A percentile compares a stretch with the other conserved stretches of the same genome.
phyloP scores from a whole-genome alignment of 1,140 invertebrate species.

The Trigoniulus corallinus region DNA sequence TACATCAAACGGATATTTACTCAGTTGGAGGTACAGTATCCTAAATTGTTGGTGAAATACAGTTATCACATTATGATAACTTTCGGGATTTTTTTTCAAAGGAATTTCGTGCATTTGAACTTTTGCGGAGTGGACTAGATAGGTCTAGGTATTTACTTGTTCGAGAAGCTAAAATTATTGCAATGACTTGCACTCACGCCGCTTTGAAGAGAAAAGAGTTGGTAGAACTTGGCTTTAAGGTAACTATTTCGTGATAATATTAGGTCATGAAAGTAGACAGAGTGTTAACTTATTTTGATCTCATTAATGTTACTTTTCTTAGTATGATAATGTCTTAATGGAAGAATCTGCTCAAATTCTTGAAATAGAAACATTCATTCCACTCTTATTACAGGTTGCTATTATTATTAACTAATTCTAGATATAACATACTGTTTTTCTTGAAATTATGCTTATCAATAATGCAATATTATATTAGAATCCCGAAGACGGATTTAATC shows the following conservation, averaged over 20 bases:
- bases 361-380: constrained; percentile 99
- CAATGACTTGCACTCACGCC: constrained; percentile 99
- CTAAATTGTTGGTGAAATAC: constrained; percentile 2
- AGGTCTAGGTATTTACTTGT: constrained; percentile 90
- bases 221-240: constrained; percentile 62
- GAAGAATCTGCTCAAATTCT: constrained; percentile 98
- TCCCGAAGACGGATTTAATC: constrained; percentile 85
- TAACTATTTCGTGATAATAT: constrained; percentile 15
- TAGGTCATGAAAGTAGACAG: constrained; percentile 2
- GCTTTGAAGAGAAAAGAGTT: constrained; percentile 91
- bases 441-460: not conserved
- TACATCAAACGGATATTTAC: constrained; percentile 93
- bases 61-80: not conserved
- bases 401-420: not conserved
- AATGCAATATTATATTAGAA: constrained; percentile 34
- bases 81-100: constrained; percentile 11
- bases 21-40: constrained; percentile 52
- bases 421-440: too few species aligned
- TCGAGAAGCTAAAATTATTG: constrained; percentile 98
- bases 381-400: constrained; percentile 65
- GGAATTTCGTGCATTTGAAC: constrained; percentile 95
- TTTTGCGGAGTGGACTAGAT: constrained; percentile 79
- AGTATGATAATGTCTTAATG: constrained; percentile 99
- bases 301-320: constrained; percentile 10
- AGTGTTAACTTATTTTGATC: not conserved